These are phyloP conservation scores for Martes martes DNA, from an alignment of 2,113 vertebrate species.

Conservation along the genomic window DNA sequence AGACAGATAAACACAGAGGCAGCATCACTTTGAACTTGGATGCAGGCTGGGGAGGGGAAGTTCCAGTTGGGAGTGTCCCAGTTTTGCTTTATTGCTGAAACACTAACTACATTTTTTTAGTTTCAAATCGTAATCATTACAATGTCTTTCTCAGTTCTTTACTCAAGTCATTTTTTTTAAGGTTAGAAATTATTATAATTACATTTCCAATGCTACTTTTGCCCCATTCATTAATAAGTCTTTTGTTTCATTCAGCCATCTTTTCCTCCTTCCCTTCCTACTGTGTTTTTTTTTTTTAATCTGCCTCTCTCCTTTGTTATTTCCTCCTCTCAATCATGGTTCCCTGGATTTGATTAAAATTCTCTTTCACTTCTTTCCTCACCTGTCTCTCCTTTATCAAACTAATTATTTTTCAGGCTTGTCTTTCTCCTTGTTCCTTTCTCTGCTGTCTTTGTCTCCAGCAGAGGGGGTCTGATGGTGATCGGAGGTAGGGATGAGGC, in stretches of 20 bases:
- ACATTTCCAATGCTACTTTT: background rate
- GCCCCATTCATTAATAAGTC: background rate
- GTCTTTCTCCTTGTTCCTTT: slow-evolving; percentile 13
- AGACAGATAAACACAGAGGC: background rate
- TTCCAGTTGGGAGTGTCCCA: background rate
- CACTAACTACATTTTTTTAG: background rate
- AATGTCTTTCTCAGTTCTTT: background rate
- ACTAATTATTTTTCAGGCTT: background rate
- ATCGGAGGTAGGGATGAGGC: background rate
- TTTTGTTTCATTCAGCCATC: slow-evolving; percentile 1
- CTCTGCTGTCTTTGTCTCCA: slow-evolving; percentile 40
- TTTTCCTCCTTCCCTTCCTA: background rate
- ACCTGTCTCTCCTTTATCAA: background rate
- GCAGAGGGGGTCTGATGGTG: background rate
- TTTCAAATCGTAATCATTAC: background rate
- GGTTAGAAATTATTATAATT: background rate
- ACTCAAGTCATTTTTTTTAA: background rate
- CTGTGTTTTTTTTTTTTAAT: background rate
- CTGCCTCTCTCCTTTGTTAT: background rate
- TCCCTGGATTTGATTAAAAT: background rate
- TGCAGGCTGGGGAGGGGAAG: background rate
- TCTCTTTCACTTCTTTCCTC: background rate
- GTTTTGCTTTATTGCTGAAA: background rate
- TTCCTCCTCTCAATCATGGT: background rate
- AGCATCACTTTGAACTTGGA: background rate